Evolutionary conservation across 2,888 invertebrate species (phyloP).

Genomic region (Ephialtes manifestator): DNA sequence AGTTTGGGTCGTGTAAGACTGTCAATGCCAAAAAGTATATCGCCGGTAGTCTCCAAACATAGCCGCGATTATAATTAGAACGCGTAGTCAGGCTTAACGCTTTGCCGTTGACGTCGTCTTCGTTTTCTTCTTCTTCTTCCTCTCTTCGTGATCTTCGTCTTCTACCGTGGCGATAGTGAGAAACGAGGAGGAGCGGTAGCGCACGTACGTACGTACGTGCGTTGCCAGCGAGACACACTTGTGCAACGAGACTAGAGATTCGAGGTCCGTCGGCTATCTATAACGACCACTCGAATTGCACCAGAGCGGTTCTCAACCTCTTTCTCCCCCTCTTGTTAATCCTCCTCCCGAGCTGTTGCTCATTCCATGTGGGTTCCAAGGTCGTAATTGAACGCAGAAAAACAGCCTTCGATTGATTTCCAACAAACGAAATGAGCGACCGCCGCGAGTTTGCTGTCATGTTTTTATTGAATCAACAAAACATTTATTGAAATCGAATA

Average conservation of each 20-base stretch:
- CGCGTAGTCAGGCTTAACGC: conserved; percentile 73
- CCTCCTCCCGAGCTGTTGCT: neutral
- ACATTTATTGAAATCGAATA: no score
- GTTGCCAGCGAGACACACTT: conserved; percentile 76
- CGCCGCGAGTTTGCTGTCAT: neutral
- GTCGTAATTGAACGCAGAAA: conserved; percentile 7
- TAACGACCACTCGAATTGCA: conserved; percentile 74
- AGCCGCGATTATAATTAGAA: conserved; percentile 84
- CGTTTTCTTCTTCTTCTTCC: conserved; percentile 39
- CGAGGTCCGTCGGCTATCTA: conserved; percentile 76
- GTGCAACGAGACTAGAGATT: conserved; percentile 75
- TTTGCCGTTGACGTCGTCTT: conserved; percentile 47
- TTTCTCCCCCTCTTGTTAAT: conserved; percentile 22
- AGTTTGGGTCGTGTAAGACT: conserved; percentile 70
- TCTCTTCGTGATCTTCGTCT: conserved; percentile 50
- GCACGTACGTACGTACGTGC: conserved; percentile 63
- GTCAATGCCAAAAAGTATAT: conserved; percentile 84
- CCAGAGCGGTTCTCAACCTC: conserved; percentile 65
- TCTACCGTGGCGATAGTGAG: conserved; percentile 40
- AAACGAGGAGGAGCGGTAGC: conserved; percentile 59
- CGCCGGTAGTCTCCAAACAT: conserved; percentile 79
- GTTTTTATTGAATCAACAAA: no score
- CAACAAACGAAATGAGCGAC: neutral
- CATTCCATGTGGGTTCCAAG: conserved; percentile 7
- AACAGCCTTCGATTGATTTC: neutral